Base-by-base conservation (phyloP, 2,797 vertebrate genomes). In the Cirrhinus molitorella region DNA sequence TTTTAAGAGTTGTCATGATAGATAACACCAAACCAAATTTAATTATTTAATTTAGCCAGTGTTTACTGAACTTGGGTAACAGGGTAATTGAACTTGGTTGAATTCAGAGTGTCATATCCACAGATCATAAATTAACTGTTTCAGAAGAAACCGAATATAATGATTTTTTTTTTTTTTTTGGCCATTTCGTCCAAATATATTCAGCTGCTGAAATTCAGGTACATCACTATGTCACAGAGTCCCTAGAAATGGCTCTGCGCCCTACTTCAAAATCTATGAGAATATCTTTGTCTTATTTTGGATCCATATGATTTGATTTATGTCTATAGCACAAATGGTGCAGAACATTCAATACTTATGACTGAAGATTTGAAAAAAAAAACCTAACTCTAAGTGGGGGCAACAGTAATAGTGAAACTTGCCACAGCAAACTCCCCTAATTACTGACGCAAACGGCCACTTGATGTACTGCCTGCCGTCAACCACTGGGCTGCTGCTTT, bases 281-380 rank as follows among this genome's bases (percentile, higher is more conserved):
- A 31, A 53, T 12, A n/a, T n/a, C n/a, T n/a, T n/a, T n/a, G n/a
- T 45, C n/a, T 47, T 17, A 47, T 47, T 70, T 53, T 53, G 72
- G 31, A 57, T 51, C 72, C 53, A 53, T 25, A 75, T 59, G 31
- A 37, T 55, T 57, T 76, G 53, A 25, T 59, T 76, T 1, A 59
- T 40, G 21, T 43, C 53, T 14, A 23, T 19, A 19, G 25, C 28
- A 70, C 40, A 47, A 70, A 47, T 16, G 43, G 43, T 71, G 43
- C 14, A 17, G 43, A 47, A 72, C 45, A 70, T 19, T 31, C 21
- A 57, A 75, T 57, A 75, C 28, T 57, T 3, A 57, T 0, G 14
- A 23, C 43, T 11, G 47, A 47, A n/a, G 16, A 47, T 47, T 16
- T 53, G 11, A n/a, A 53, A 17, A 76, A 31, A 14, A 21, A 43